Conservation (phyloP, 2,888 invertebrate species). For the Sphaerolaimus hirsutus region DNA sequence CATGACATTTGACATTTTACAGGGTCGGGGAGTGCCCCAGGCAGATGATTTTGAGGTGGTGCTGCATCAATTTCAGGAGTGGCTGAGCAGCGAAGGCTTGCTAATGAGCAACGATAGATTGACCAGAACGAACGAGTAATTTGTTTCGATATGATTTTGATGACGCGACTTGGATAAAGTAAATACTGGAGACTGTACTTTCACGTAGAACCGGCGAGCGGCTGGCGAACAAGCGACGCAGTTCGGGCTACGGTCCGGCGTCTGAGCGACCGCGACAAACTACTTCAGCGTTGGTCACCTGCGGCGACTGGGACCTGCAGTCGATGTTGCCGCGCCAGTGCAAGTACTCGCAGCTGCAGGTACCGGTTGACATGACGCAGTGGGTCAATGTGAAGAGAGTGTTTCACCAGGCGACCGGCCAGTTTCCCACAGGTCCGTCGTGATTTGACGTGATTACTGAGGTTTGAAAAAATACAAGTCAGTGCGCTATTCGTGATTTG, state of each 20-base stretch:
- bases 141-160: too few relatives aligned
- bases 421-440: too few relatives aligned
- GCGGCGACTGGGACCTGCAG: conserved; percentile 36
- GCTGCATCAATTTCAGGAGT: conserved; percentile 13
- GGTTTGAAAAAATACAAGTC: conserved; percentile 2
- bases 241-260: too few relatives aligned
- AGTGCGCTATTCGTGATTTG: background rate
- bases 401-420: conserved; percentile 22
- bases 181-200: too few relatives aligned
- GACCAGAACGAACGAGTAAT: too few relatives aligned
- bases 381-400: conserved; percentile 39
- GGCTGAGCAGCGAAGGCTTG: conserved; percentile 2
- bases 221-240: background rate
- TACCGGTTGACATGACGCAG: conserved; percentile 5
- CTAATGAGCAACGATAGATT: background rate
- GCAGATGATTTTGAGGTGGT: conserved; percentile 32
- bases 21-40: too few relatives aligned
- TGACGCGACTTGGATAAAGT: too few relatives aligned
- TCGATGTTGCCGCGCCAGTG: conserved; percentile 6
- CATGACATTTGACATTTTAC: too few relatives aligned
- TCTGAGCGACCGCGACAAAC: too few relatives aligned
- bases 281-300: conserved; percentile 38
- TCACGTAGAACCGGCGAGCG: background rate
- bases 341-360: background rate
- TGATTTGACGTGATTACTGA: too few relatives aligned